Conservation (phyloP, 1,140 invertebrate genomes). For the Achroia grisella region DNA sequence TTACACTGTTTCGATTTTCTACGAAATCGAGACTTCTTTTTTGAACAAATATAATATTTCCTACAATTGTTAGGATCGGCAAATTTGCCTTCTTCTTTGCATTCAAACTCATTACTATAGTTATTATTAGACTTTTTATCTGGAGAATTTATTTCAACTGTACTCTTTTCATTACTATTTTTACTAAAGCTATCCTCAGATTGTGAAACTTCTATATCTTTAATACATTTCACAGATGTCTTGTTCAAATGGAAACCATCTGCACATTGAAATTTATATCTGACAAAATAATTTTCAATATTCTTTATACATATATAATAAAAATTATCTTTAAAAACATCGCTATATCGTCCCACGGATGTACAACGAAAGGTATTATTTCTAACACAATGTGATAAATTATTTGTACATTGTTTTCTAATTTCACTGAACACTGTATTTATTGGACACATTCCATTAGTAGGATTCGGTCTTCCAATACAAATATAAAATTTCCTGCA, state of each 20-base stretch:
- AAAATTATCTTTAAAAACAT: slow-evolving; percentile 33
- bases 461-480: slow-evolving; percentile 27
- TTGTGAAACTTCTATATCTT: slow-evolving; percentile 9
- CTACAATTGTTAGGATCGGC: slow-evolving; percentile 37
- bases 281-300: slow-evolving; percentile 25
- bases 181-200: slow-evolving; percentile 22
- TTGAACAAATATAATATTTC: slow-evolving; percentile 48
- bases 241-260: slow-evolving; percentile 44
- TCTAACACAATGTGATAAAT: slow-evolving; percentile 55
- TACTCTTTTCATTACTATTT: slow-evolving; percentile 20
- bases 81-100: slow-evolving; percentile 47
- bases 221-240: slow-evolving; percentile 24
- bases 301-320: slow-evolving; percentile 57
- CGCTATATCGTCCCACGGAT: slow-evolving; percentile 40
- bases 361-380: slow-evolving; percentile 49
- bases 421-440: slow-evolving; percentile 57
- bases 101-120: slow-evolving; percentile 28
- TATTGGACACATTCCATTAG: slow-evolving; percentile 37
- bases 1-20: slow-evolving; percentile 44
- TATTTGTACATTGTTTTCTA: slow-evolving; percentile 56
- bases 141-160: slow-evolving; percentile 3
- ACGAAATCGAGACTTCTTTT: slow-evolving; percentile 34
- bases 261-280: slow-evolving; percentile 53
- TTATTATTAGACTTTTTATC: not conserved
- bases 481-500: slow-evolving; percentile 62